Evolutionary conservation across 2,113 vertebrate genomes (phyloP), one percentile per base, ranked within the genome.

Genomic region (Riparia riparia): DNA sequence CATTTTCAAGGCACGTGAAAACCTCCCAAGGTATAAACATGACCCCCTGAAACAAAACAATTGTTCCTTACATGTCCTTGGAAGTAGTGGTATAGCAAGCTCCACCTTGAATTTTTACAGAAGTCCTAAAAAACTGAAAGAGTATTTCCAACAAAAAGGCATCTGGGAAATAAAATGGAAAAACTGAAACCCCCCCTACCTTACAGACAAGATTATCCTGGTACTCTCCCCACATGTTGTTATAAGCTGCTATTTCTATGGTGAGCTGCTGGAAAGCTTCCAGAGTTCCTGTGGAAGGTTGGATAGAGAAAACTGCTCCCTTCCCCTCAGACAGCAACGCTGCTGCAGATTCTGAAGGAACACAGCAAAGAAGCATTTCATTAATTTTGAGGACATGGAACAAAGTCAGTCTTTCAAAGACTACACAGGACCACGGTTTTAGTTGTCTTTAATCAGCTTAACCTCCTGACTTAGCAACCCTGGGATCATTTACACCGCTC

Each of bases 211-310:
- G 99, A 15, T 80, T 74, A 91, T 99, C 99, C 49, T 61, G 93
- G 97, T 99, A 99, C 65, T 99, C 98, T 49, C 99, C 99, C 99
- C 99, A 99, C 99, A 99, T 99, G 96, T 99, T 98, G 32, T 97
- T 98, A 84, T 98, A 98, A 80, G 98, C 99, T 8, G 98, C 98
- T 97, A 99, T 97, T 79, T 98, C 95, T 73, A 99, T 89, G 37
- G 69, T 92, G n/a, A 97, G 97, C 60, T 98, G 97, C 95, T 99
- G 98, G 93, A 98, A 98, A 12, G 98, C 97, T 39, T 96, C 96
- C 95, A 99, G 98, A 12, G 34, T 96, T 74, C 99, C 99, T 5
- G 71, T 93, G 50, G 96, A 85, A 12, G 98, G 96, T 8, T 97
- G 93, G 31, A 98, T 74, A 24, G 96, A 95, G 92, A 99, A 99